Evolutionary conservation across 2,797 vertebrate genomes (phyloP).

Genomic region (Scarus forsteni): DNA sequence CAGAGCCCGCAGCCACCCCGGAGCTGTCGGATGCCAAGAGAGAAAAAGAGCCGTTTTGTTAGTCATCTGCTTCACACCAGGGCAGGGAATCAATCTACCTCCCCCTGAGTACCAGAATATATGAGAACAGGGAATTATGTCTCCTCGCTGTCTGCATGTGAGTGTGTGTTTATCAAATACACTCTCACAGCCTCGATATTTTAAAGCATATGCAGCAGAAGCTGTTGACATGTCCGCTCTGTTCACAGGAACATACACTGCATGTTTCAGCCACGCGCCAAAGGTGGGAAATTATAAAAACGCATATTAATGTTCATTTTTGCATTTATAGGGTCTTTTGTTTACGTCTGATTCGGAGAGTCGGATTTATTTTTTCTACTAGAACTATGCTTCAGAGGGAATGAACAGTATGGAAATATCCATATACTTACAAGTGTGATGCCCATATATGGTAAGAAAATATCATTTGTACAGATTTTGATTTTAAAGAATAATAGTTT

Average conservation of each 20-base stretch:
- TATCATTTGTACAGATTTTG: no score
- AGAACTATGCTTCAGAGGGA: no score
- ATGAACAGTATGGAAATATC: no score
- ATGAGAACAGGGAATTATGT: conserved; percentile 71
- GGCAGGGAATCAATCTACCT: conserved; percentile 76
- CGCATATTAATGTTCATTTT: conserved; percentile 19
- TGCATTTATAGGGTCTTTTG: neutral
- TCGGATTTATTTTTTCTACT: no score
- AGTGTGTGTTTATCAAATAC: conserved; percentile 1
- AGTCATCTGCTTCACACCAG: conserved; percentile 78
- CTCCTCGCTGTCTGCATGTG: conserved; percentile 38
- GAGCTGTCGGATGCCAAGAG: conserved; percentile 71
- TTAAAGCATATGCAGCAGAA: conserved; percentile 37
- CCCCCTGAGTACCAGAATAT: conserved; percentile 64
- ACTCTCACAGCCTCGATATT: conserved; percentile 25
- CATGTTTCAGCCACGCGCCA: conserved; percentile 6
- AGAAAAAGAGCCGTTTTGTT: conserved; percentile 75
- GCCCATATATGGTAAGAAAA: no score
- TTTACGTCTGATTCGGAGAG: no score
- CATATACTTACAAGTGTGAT: no score
- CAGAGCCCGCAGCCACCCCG: conserved; percentile 70
- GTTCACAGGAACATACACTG: conserved; percentile 35
- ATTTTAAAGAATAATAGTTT: no score
- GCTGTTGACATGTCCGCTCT: conserved; percentile 52
- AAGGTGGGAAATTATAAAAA: conserved; percentile 15